Evolutionary conservation across 2,888 invertebrate genomes (phyloP), one percentile per base, ranked within the genome.

Genomic region (Agapostemon virescens): DNA sequence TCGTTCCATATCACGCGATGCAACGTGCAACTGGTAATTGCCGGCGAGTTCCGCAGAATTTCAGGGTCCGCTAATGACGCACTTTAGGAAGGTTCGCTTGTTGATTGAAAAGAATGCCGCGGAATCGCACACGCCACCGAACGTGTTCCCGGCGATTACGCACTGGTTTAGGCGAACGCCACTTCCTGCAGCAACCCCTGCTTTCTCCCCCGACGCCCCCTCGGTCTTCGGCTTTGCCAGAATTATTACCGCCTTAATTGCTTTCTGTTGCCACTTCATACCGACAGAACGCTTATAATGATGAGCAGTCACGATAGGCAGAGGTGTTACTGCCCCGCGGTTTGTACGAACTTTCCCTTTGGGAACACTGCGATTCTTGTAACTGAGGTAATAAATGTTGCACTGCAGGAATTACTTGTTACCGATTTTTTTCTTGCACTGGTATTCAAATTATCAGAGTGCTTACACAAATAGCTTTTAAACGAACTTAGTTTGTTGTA

Each of bases 1-100:
- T 84, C 72, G 72, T 74, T 74, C 36, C 38, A 61, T 64, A 74
- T 84, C 84, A 84, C 84, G 84, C 84, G 69, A 84, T 71, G 61
- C 55, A 72, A 67, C 74, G 63, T 61, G 69, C 58, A 72, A 70
- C 70, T 66, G 66, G 70, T 78, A 83, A 83, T 84, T 73, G 73
- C 68, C 70, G 74, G 38, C 23, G 73, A 64, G 78, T 82, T 79
- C 49, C 61, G 67, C 49, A 30, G 78, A 76, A 77, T 77, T 64
- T 82, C 70, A 63, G 55, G 64, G 61, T 70, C 55, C 58, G 73
- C 63, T 78, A 82, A 84, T 79, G 84, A 79, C 33, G 69, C 63
- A 63, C 77, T 81, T 76, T 81, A 61, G n/a, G 33, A 36, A 5
- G 55, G 45, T 80, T 68, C 20, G 40, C 58, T 64, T 78, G 61